phyloP scores from a whole-genome alignment of 2,888 invertebrate genomes.

The Pachliopta kotzebuea region DNA sequence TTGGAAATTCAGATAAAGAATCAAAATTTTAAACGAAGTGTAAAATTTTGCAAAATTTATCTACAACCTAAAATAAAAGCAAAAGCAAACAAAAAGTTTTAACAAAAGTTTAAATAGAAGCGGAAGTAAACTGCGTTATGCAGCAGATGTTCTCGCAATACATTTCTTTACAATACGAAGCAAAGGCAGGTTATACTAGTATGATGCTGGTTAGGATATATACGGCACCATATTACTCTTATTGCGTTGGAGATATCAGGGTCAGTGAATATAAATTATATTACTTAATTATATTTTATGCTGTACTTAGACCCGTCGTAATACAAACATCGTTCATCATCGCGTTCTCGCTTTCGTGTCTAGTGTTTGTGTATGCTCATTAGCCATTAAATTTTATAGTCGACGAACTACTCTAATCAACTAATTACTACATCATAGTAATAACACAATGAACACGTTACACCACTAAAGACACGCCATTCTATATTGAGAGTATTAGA shows the following conservation, averaged over 20 bases:
- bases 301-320: slow-evolving; percentile 7
- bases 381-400: background rate
- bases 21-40: background rate
- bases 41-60: background rate
- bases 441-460: background rate
- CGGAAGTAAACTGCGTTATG: background rate
- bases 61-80: background rate
- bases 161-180: slow-evolving; percentile 36
- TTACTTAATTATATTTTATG: slow-evolving; percentile 38
- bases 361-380: background rate
- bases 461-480: background rate
- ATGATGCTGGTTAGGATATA: too few species aligned
- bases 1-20: background rate
- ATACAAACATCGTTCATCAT: slow-evolving; percentile 22
- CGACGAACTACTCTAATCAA: background rate
- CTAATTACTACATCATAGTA: background rate
- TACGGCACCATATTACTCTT: too few species aligned
- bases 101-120: background rate
- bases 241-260: too few species aligned
- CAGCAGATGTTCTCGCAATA: slow-evolving; percentile 56
- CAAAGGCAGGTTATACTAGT: too few species aligned
- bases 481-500: background rate
- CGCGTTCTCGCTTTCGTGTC: slow-evolving; percentile 12
- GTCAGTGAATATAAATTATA: slow-evolving; percentile 38
- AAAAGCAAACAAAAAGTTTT: background rate